Percentiles rank a stretch among this genome's conserved stretches.
Conservation (phyloP, 1,140 invertebrate species). For the Cyphomyrmex costatus region DNA sequence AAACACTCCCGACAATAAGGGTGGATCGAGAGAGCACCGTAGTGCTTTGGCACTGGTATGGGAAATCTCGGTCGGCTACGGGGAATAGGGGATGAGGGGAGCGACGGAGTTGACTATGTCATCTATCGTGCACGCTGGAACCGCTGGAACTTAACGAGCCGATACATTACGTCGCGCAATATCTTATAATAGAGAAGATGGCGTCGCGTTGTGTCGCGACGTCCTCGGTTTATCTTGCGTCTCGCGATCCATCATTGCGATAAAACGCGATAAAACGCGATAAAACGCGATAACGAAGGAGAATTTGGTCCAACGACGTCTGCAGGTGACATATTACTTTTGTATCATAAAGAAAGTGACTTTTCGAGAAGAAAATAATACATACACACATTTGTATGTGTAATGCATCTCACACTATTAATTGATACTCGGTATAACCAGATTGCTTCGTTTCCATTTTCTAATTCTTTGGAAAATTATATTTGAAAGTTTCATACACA, state of each 20-base stretch:
- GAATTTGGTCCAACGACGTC: neutral
- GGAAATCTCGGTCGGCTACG: slow-evolving; percentile 56
- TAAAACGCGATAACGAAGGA: neutral
- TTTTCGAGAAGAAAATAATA: neutral
- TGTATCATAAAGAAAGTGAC: neutral
- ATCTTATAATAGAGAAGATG: slow-evolving; percentile 45
- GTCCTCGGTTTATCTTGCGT: slow-evolving; percentile 26
- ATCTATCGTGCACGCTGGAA: slow-evolving; percentile 66
- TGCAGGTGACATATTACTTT: neutral
- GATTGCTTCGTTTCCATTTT: neutral
- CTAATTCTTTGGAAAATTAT: neutral
- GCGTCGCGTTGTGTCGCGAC: neutral
- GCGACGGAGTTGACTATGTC: slow-evolving; percentile 44
- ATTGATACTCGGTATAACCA: neutral
- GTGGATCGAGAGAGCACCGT: slow-evolving; percentile 1
- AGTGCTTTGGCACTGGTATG: slow-evolving; percentile 58
- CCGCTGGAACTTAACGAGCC: slow-evolving; percentile 74
- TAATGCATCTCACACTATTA: neutral
- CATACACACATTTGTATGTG: neutral
- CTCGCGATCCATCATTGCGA: neutral
- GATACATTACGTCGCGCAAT: slow-evolving; percentile 74
- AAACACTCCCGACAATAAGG: slow-evolving; percentile 65
- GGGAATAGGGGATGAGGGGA: slow-evolving; percentile 33
- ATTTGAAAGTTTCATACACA: neutral
- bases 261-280: no score